Evolutionary conservation across 2,888 invertebrate genomes (phyloP).

Genomic region (Callinectes sapidus): DNA sequence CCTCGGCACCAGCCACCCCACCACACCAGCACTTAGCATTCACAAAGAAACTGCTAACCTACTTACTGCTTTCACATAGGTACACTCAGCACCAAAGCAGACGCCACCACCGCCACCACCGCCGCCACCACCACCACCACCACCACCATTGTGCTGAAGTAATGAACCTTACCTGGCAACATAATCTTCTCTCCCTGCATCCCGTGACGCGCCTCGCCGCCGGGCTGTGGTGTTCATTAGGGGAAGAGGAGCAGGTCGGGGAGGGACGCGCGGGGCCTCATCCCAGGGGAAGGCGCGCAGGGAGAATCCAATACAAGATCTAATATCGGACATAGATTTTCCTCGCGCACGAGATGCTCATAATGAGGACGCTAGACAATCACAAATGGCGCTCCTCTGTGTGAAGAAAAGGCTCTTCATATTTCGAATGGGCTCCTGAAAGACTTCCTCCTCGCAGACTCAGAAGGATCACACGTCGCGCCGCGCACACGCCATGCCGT

Average conservation of each 20-base stretch:
- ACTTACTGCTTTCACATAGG: no score
- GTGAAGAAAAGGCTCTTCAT: slow-evolving; percentile 17
- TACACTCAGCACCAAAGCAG: no score
- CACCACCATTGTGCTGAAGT: background rate
- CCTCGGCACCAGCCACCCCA: background rate
- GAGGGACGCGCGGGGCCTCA: background rate
- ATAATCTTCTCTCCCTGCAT: background rate
- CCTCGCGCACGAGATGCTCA: slow-evolving; percentile 15
- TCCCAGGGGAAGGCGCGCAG: background rate
- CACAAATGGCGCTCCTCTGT: background rate
- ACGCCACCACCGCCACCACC: no score
- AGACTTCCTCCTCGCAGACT: background rate
- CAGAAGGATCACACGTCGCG: no score
- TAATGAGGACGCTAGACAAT: slow-evolving; percentile 21
- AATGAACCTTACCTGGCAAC: background rate
- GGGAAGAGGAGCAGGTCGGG: background rate
- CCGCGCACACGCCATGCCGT: no score
- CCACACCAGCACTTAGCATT: background rate
- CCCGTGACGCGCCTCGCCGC: background rate
- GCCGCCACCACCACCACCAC: background rate
- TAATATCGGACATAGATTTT: slow-evolving; percentile 17
- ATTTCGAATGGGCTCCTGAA: background rate
- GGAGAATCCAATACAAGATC: slow-evolving; percentile 12
- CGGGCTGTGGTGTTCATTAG: background rate
- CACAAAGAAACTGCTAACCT: no score